Percentiles rank a stretch among this genome's conserved stretches.
phyloP scores from a whole-genome alignment of 2,797 vertebrate species.

The Sebastes melanostomus region DNA sequence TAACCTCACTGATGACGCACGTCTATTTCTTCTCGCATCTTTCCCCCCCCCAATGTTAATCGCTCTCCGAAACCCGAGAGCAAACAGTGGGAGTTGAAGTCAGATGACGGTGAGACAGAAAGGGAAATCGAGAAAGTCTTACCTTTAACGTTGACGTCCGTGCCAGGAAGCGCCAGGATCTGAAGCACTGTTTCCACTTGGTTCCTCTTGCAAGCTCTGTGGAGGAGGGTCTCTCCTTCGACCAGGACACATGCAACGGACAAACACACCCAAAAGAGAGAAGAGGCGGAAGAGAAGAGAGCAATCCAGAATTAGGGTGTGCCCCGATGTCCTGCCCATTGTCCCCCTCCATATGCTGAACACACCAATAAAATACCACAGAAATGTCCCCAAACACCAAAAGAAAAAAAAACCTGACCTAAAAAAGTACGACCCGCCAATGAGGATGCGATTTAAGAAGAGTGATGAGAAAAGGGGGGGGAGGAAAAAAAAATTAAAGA shows the following conservation, averaged over 20 bases:
- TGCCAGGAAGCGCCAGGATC: slow-evolving; percentile 89
- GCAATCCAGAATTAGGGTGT: slow-evolving; percentile 77
- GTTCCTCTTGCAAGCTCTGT: slow-evolving; percentile 94
- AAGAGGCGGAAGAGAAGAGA: slow-evolving; percentile 68
- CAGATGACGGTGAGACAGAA: slow-evolving; percentile 30
- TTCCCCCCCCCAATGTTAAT: slow-evolving; percentile 49
- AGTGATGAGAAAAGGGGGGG: slow-evolving; percentile 68
- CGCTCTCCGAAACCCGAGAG: slow-evolving; percentile 44
- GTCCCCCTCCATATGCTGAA: slow-evolving; percentile 52
- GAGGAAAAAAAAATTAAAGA: slow-evolving; percentile 48
- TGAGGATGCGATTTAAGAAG: slow-evolving; percentile 69
- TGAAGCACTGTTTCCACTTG: slow-evolving; percentile 90
- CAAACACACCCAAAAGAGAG: slow-evolving; percentile 74
- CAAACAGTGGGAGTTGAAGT: slow-evolving; percentile 52
- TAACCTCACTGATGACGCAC: slow-evolving; percentile 73
- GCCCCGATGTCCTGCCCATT: slow-evolving; percentile 75
- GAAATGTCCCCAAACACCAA: slow-evolving; percentile 61
- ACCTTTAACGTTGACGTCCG: slow-evolving; percentile 94
- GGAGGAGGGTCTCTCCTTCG: slow-evolving; percentile 94
- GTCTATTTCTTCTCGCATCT: slow-evolving; percentile 40
- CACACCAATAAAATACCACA: slow-evolving; percentile 63
- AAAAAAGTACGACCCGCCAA: slow-evolving; percentile 70
- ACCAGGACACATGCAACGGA: slow-evolving; percentile 80
- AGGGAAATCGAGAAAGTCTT: slow-evolving; percentile 70
- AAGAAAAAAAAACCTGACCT: slow-evolving; percentile 60